Evolutionary conservation across 2,113 vertebrate genomes (phyloP).

Genomic region (Otus sunia): DNA sequence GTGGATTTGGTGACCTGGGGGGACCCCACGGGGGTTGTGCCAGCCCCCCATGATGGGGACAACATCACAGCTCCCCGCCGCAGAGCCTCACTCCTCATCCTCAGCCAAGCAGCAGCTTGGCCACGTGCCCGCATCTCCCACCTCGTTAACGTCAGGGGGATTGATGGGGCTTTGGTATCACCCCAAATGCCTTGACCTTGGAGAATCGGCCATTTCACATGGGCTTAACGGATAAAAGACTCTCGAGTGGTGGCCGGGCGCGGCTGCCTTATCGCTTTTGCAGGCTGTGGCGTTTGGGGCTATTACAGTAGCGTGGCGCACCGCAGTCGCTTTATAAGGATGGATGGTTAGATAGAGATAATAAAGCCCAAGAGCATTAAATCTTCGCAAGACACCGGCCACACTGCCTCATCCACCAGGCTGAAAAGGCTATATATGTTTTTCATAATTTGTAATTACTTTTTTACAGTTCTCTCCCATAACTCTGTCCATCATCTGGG

Average conservation of each 20-base stretch:
- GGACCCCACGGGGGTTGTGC: not conserved
- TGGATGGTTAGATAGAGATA: constrained; percentile 38
- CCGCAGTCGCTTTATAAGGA: not conserved
- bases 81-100: not conserved
- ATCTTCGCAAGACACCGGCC: constrained; percentile 24
- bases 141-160: not conserved
- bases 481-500: constrained; percentile 44
- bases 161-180: not conserved
- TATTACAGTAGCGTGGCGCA: not conserved
- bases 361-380: constrained; percentile 49
- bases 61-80: rapidly evolving
- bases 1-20: not conserved
- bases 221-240: not conserved
- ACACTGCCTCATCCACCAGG: constrained; percentile 9
- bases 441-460: constrained; percentile 48
- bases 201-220: not conserved
- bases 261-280: not conserved
- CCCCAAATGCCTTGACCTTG: not conserved
- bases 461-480: constrained; percentile 36
- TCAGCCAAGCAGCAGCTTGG: not conserved
- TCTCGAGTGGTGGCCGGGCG: not conserved
- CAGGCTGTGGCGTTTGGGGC: not conserved
- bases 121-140: not conserved
- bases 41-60: rapidly evolving
- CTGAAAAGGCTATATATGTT: constrained; percentile 17